Evolutionary conservation across 2,113 vertebrate species (phyloP).

Genomic region (Cyprinodon variegatus): DNA sequence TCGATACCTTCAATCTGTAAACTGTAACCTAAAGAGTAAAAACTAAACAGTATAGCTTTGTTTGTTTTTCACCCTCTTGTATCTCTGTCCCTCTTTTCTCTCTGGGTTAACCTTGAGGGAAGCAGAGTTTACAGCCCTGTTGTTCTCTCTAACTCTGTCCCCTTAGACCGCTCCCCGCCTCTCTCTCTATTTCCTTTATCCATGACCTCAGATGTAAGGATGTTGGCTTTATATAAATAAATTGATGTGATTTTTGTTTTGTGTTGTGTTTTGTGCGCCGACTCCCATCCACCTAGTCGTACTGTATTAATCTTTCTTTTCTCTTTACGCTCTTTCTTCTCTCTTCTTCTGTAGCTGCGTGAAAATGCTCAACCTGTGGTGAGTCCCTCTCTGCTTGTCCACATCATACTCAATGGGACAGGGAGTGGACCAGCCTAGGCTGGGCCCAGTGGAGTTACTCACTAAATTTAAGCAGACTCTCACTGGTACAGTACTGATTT

Average conservation of each 20-base stretch:
- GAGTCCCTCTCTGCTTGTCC: conserved; percentile 98
- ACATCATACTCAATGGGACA: conserved; percentile 83
- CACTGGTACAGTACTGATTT: conserved; percentile 21
- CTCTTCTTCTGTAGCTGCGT: conserved; percentile 96
- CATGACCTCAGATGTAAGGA: no score
- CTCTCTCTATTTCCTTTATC: no score
- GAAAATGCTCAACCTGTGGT: conserved; percentile 99
- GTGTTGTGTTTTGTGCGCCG: conserved; percentile 40
- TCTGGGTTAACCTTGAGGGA: no score
- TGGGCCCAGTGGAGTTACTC: conserved; percentile 52
- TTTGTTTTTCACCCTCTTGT: no score
- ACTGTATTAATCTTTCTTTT: conserved; percentile 92
- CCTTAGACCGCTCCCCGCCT: no score
- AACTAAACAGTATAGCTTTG: no score
- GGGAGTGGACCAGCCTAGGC: conserved; percentile 88
- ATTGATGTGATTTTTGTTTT: conserved; percentile 47
- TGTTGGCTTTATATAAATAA: no score
- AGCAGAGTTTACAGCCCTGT: no score
- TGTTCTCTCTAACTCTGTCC: no score
- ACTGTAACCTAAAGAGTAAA: no score
- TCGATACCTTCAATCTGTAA: no score
- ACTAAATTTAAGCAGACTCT: conserved; percentile 21
- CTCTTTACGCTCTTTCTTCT: conserved; percentile 85
- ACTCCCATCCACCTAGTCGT: conserved; percentile 85
- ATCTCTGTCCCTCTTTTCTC: no score